A percentile compares a stretch with the other conserved stretches of the same genome.
Conservation (phyloP, 2,888 invertebrate genomes). For the Asteroscopus sphinx region DNA sequence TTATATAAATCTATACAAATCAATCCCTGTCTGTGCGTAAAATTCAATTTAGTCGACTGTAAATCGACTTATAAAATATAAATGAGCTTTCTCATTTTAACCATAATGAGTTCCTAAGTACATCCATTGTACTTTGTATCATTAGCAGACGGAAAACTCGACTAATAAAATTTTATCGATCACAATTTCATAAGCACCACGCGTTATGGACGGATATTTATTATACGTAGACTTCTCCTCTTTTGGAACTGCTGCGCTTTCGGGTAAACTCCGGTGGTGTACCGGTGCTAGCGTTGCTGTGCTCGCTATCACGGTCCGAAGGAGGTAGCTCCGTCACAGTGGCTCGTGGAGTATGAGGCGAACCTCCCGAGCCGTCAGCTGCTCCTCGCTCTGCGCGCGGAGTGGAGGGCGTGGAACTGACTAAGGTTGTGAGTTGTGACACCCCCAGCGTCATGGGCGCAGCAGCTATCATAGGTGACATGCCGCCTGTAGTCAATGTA, state of each 20-base stretch:
- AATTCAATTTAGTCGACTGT: constrained; percentile 63
- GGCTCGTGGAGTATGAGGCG: constrained; percentile 62
- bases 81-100: constrained; percentile 58
- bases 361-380: constrained; percentile 63
- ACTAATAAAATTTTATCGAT: constrained; percentile 55
- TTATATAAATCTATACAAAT: constrained; percentile 75
- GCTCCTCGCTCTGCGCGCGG: constrained; percentile 73
- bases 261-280: constrained; percentile 73
- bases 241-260: constrained; percentile 77
- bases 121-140: constrained; percentile 40
- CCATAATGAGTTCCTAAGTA: constrained; percentile 44
- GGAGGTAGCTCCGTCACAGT: constrained; percentile 70
- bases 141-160: constrained; percentile 40
- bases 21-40: constrained; percentile 82
- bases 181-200: constrained; percentile 64
- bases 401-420: constrained; percentile 88
- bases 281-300: constrained; percentile 68
- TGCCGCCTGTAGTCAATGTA: constrained; percentile 70
- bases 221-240: constrained; percentile 85
- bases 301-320: constrained; percentile 77
- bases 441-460: constrained; percentile 89
- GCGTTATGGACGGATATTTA: constrained; percentile 39
- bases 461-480: constrained; percentile 81
- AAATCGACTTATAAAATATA: constrained; percentile 59
- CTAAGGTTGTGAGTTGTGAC: constrained; percentile 88